Evolutionary conservation across 1,140 invertebrate genomes (phyloP), one percentile per base, ranked within the genome.

Genomic region (Drosophila littoralis): DNA sequence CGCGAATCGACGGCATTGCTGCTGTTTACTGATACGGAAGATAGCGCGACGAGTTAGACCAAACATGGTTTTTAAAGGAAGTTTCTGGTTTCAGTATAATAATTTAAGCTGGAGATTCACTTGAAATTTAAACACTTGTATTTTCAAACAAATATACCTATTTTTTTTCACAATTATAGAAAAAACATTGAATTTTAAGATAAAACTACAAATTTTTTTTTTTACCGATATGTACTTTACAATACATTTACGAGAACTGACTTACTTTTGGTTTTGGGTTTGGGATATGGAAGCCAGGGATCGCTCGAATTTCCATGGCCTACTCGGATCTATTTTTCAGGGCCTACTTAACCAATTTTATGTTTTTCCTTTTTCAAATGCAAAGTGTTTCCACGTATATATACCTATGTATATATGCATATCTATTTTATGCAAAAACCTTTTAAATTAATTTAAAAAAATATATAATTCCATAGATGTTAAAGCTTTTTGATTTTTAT

Each of bases 21-120:
- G 33, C 0, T 43, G 40, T 0, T 3, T 58, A 46, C 35, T 13
- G 6, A 77, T n/a, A 5, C 77, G 52, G 33, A 75, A 74, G 0
- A 78, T 12, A 1, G 74, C 45, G 12, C 65, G 72, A 32, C 83
- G 83, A 28, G 88, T 66, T 9, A 89, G 13, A 6, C 83, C 72
- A 45, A 91, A 77, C 83, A 91, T 85, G 33, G 13, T 36, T 54
- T 8, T 10, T 6, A 28, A 28, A 28, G 22, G 22, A 28, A 28
- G 22, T 5, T 5, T 4, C 22, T 3, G 22, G 5, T 5, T 28
- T 28, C 0, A 5, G 4, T 28, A 5, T 28, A 28, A 28, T 28
- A 0, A 28, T 28, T 28, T 4, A 4, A 28, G 5, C 22, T 5
- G 22, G 22, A 28, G 22, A 28, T 43, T 43, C 9, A 48, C 57